These are phyloP conservation scores for Epsilonema sp. DNA, from an alignment of 2,888 invertebrate genomes.

Conservation along the genomic window DNA sequence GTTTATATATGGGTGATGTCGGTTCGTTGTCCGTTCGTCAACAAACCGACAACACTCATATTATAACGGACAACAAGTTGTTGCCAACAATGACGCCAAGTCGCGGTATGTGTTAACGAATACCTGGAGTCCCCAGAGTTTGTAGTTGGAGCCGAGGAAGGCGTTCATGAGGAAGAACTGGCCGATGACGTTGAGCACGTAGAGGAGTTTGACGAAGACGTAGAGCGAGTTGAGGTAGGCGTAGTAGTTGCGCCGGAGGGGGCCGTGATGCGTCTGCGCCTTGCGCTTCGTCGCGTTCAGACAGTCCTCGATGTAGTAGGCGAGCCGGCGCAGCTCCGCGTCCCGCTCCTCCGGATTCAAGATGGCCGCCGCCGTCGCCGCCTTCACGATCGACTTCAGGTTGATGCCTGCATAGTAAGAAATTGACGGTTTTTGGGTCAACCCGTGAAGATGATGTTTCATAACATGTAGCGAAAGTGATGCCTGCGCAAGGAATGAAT, in stretches of 20 bases:
- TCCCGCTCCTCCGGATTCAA: slow-evolving; percentile 12
- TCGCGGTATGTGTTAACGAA: too few species aligned
- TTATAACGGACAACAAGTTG: too few species aligned
- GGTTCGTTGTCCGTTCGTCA: too few species aligned
- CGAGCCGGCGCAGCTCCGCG: slow-evolving; percentile 16
- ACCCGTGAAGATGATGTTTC: too few species aligned
- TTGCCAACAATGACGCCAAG: too few species aligned
- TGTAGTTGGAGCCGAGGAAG: slow-evolving; percentile 25
- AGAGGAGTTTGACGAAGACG: slow-evolving; percentile 11
- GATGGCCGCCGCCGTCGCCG: slow-evolving; percentile 17
- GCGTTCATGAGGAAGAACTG: slow-evolving; percentile 27
- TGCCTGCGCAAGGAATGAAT: too few species aligned
- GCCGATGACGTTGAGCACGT: slow-evolving; percentile 21
- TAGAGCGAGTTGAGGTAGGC: slow-evolving; percentile 12
- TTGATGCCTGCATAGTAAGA: slow-evolving; percentile 15
- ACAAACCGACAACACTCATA: too few species aligned
- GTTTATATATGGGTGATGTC: too few species aligned
- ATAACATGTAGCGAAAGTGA: too few species aligned
- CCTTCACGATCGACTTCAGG: slow-evolving; percentile 16
- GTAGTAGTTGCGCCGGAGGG: slow-evolving; percentile 9
- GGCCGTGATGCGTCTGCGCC: too few species aligned
- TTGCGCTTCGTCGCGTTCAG: too few species aligned
- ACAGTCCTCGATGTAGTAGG: slow-evolving; percentile 19
- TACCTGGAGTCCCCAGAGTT: slow-evolving; percentile 26
- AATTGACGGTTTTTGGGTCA: too few species aligned